phyloP scores from a whole-genome alignment of 1,140 invertebrate species.

The Eciton burchellii region DNA sequence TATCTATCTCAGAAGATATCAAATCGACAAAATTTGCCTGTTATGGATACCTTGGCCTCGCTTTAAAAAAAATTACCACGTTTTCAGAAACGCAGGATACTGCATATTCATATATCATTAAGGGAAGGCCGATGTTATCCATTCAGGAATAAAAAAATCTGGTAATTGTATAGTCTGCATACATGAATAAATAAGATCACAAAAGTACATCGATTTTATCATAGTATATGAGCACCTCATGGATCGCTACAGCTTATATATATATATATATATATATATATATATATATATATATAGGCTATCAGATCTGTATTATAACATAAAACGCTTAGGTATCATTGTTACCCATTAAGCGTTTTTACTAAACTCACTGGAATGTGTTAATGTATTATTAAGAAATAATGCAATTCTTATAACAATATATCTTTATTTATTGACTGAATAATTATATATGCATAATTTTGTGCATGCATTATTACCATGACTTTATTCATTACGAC shows the following conservation, averaged over 20 bases:
- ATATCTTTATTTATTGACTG: constrained; percentile 66
- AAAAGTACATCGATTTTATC: background rate
- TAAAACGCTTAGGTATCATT: constrained; percentile 38
- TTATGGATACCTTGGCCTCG: constrained; percentile 84
- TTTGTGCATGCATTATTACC: constrained; percentile 62
- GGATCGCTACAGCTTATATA: constrained; percentile 46
- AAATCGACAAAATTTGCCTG: constrained; percentile 56
- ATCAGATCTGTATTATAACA: constrained; percentile 36
- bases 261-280: constrained; percentile 57
- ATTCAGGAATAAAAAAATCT: constrained; percentile 71
- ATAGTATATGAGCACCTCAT: constrained; percentile 13
- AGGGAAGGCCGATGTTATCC: constrained; percentile 84
- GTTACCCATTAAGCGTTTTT: constrained; percentile 35
- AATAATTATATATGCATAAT: constrained; percentile 60
- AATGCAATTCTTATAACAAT: constrained; percentile 29
- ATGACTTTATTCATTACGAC: constrained; percentile 46
- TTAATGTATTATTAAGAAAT: constrained; percentile 60
- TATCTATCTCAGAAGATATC: background rate
- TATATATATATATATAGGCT: constrained; percentile 51
- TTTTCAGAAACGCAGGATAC: constrained; percentile 53
- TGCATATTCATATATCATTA: constrained; percentile 66
- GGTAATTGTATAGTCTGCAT: constrained; percentile 37
- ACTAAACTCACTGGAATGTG: constrained; percentile 43
- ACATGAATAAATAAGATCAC: constrained; percentile 30
- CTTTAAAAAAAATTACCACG: constrained; percentile 74